phyloP scores from a whole-genome alignment of 2,113 vertebrate species.

The Mastomys natalensis region DNA sequence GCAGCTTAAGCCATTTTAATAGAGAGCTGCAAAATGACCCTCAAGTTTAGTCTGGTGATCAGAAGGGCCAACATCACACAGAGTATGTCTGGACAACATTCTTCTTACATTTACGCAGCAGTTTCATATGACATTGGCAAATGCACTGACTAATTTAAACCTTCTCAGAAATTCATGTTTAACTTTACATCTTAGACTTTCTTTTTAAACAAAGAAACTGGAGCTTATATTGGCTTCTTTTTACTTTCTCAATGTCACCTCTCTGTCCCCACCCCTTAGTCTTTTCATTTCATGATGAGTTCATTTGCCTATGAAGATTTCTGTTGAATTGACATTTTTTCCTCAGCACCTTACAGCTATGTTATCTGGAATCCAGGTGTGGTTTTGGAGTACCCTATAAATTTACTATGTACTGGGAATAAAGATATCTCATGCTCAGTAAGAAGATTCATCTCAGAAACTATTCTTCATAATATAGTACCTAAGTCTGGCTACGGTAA shows the following conservation, averaged over 20 bases:
- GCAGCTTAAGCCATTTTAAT: neutral
- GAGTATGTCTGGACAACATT: neutral
- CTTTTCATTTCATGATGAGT: neutral
- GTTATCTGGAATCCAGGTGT: neutral
- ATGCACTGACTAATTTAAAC: neutral
- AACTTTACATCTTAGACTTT: neutral
- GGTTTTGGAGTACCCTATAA: rapidly evolving
- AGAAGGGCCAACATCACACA: neutral
- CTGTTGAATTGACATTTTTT: neutral
- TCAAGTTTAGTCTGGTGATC: neutral
- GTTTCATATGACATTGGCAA: neutral
- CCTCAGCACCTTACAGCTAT: neutral
- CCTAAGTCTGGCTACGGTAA: neutral
- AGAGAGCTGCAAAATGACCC: neutral
- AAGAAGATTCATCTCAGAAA: neutral
- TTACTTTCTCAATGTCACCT: neutral
- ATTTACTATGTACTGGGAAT: neutral
- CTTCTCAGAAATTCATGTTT: neutral
- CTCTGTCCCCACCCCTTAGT: neutral
- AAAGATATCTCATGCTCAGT: neutral
- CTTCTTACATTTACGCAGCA: neutral
- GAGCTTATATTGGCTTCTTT: neutral
- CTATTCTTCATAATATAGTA: rapidly evolving
- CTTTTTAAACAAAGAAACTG: neutral
- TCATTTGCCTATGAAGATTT: constrained; percentile 1